Percentiles rank a stretch among this genome's conserved stretches.
Evolutionary conservation across 2,888 invertebrate species (phyloP).

Genomic region (Theretra japonica): DNA sequence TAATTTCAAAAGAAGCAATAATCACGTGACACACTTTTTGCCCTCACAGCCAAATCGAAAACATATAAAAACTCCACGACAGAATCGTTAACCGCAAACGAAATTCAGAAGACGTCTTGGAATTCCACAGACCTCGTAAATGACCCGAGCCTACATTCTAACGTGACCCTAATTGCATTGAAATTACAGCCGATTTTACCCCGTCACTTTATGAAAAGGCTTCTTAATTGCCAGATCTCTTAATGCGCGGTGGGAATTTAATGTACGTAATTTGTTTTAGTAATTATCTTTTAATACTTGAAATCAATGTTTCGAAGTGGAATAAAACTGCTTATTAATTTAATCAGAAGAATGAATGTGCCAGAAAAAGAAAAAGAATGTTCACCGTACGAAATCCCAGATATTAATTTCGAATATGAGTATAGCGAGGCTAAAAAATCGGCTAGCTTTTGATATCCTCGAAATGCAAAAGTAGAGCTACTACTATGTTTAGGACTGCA

Average conservation of each 20-base stretch:
- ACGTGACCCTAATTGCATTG: conserved; percentile 15
- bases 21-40: not conserved
- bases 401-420: no score
- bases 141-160: conserved; percentile 6
- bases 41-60: not conserved
- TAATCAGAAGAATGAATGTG: not conserved
- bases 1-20: not conserved
- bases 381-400: no score
- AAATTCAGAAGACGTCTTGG: conserved; percentile 1
- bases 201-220: conserved; percentile 17
- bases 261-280: conserved; percentile 14
- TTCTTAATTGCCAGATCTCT: conserved; percentile 25
- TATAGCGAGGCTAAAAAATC: no score
- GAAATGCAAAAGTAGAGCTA: no score
- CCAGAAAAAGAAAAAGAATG: no score
- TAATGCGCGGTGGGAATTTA: conserved; percentile 14
- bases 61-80: not conserved
- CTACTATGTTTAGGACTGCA: no score
- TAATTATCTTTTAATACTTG: conserved; percentile 13
- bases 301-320: conserved; percentile 6
- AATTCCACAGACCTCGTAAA: not conserved
- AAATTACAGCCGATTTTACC: conserved; percentile 5
- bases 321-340: not conserved
- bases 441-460: no score
- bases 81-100: conserved; percentile 1